These are phyloP conservation scores for Ernsta delagoae DNA, from an alignment of 2,888 invertebrate genomes.

Conservation along the genomic window DNA sequence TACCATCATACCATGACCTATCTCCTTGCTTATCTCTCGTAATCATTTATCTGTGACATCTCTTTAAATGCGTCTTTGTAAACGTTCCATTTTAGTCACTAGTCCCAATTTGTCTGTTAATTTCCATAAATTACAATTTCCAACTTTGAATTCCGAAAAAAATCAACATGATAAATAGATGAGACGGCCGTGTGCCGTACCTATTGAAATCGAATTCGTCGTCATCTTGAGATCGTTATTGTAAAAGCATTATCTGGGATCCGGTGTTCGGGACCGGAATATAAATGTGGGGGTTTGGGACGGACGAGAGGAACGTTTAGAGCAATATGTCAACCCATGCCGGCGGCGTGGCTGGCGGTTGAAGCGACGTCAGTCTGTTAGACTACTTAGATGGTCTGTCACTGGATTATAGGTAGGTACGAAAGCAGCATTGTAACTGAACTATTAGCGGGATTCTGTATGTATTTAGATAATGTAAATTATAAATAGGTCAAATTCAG, in stretches of 20 bases:
- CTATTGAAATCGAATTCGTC: conserved; percentile 70
- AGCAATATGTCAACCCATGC: conserved; percentile 69
- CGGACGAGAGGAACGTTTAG: conserved; percentile 52
- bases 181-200: conserved; percentile 48
- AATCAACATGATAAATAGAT: conserved; percentile 62
- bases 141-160: conserved; percentile 47
- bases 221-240: conserved; percentile 74
- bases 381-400: conserved; percentile 17
- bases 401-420: conserved; percentile 13
- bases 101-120: not conserved
- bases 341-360: conserved; percentile 29
- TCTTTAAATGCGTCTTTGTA: not conserved
- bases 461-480: no score
- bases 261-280: conserved; percentile 59
- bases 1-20: no score
- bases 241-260: conserved; percentile 79
- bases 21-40: no score
- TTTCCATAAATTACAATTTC: conserved; percentile 50
- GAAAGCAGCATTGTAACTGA: not conserved
- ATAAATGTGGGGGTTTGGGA: conserved; percentile 69
- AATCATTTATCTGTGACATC: no score
- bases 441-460: no score
- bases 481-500: no score
- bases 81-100: not conserved
- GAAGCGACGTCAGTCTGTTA: conserved; percentile 16